Evolutionary conservation across 2,797 vertebrate species (phyloP), one percentile per base, ranked within the genome.

Genomic region (Peromyscus eremicus): DNA sequence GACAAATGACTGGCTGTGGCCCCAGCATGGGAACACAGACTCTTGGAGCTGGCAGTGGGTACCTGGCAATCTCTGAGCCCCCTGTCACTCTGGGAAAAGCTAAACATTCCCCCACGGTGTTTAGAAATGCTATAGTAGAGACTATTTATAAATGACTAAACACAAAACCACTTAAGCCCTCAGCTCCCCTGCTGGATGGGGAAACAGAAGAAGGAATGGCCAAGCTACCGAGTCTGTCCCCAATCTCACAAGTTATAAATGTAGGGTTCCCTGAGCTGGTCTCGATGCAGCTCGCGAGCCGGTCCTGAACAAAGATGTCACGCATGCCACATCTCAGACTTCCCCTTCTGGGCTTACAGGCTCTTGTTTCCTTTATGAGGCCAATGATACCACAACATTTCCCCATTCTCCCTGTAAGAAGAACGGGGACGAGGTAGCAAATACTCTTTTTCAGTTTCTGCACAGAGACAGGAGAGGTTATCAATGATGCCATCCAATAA

Each of bases 101-200:
- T 97, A 97, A 98, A 97, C 95, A 96, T 32, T 96, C 64, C 55
- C 55, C 89, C 68, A 43, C 73, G 75, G 91, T 97, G 81, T 93
- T 98, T 96, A 83, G 95, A 98, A 97, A 95, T 92, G 79, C 34
- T 91, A 93, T 70, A 93, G 85, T 75, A 80, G 68, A 62, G 91
- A 94, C 91, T 92, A 97, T 98, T 97, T 98, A 98, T 94, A 97
- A 97, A 96, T 52, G 91, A 2, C 94, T 97, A 94, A 98, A 98
- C 93, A 96, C 87, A 75, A 97, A 92, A 94, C n/a, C 97, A 97
- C 92, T 97, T 96, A 98, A 87, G 91, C 77, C 93, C 68, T 96
- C 81, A 84, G 37, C 81, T 84, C 84, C 82, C 82, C 84, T 81
- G 96, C 0, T 73, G 91, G 85, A 11, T 40, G 43, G 89, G 43